Evolutionary conservation across 2,888 invertebrate species (phyloP), one percentile per base, ranked within the genome.

Genomic region (Podotricha telesiphe): DNA sequence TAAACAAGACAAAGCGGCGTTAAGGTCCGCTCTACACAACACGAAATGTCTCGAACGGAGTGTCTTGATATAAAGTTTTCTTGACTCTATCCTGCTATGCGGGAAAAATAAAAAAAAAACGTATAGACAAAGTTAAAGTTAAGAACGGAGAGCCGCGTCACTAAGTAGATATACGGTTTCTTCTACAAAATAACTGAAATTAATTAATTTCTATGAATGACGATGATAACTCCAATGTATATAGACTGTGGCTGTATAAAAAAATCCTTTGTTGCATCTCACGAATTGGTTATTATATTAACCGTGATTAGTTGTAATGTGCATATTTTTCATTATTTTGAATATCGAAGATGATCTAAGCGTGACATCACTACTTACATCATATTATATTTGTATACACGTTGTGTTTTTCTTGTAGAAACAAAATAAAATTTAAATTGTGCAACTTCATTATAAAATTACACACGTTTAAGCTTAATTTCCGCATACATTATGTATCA

Each of bases 361-460:
- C 20, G 51, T 67, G 66, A 67, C 42, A 59, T 67, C 66, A 67
- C 22, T 42, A 45, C 58, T 67, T 59, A 34, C 66, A 51, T 59
- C 59, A 59, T 37, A 17, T n/a, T 37, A 37, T 8, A 17, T 67
- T 42, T 42, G 15, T 59, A 17, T 20, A 11, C 51, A 22, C 17
- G 17, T n/a, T 20, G 28, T 34, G 53, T 28, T 11, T 17, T 53
- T 53, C 0, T n/a, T 17, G 17, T 37, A 28, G n/a, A 5, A 34
- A 53, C n/a, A 1, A 17, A 34, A 4, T n/a, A n/a, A n/a, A n/a
- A n/a, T n/a, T n/a, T n/a, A n/a, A n/a, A n/a, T n/a, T n/a, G n/a
- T n/a, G n/a, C n/a, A n/a, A n/a, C n/a, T n/a, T n/a, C n/a, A n/a
- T n/a, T n/a, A n/a, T n/a, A n/a, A 37, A 10, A 37, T 8, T 37